Evolutionary conservation across 2,888 invertebrate species (phyloP).

Genomic region (Aelia acuminata): DNA sequence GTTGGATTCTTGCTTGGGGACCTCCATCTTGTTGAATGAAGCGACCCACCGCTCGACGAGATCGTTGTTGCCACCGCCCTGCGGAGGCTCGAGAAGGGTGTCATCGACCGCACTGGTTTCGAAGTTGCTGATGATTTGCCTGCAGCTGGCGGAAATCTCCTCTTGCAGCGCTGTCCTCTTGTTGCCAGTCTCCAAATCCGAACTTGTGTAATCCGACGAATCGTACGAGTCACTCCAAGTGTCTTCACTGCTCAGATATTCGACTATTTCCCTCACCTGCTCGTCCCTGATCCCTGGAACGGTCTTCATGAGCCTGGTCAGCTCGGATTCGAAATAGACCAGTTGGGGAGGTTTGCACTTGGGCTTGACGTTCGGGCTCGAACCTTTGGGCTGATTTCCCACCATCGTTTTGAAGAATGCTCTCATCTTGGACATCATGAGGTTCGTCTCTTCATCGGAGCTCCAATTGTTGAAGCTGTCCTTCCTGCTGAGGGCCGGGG

Average conservation of each 20-base stretch:
- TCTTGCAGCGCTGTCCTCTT: constrained; percentile 81
- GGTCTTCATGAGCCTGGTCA: constrained; percentile 92
- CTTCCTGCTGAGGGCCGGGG: constrained; percentile 80
- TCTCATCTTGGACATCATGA: constrained; percentile 96
- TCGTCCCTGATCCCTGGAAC: constrained; percentile 92
- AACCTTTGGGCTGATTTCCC: constrained; percentile 73
- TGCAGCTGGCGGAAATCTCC: constrained; percentile 89
- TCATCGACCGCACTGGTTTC: constrained; percentile 71
- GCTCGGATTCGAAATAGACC: constrained; percentile 89
- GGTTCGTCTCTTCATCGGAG: constrained; percentile 92
- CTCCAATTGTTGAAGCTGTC: constrained; percentile 96
- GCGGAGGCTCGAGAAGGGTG: constrained; percentile 55
- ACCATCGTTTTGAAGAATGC: constrained; percentile 93
- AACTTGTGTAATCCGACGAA: constrained; percentile 92
- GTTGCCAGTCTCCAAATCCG: constrained; percentile 82
- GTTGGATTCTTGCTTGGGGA: constrained; percentile 68
- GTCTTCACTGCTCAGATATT: constrained; percentile 92
- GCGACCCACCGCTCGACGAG: constrained; percentile 88
- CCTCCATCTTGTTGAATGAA: constrained; percentile 83
- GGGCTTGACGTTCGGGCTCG: constrained; percentile 69
- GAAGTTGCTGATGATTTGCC: constrained; percentile 89
- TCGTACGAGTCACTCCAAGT: constrained; percentile 95
- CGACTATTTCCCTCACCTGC: constrained; percentile 91
- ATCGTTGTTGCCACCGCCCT: constrained; percentile 74
- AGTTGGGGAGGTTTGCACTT: constrained; percentile 86